Percentiles rank a stretch among this genome's conserved stretches.
Conservation (phyloP, 2,113 vertebrate genomes). For the Athene noctua region DNA sequence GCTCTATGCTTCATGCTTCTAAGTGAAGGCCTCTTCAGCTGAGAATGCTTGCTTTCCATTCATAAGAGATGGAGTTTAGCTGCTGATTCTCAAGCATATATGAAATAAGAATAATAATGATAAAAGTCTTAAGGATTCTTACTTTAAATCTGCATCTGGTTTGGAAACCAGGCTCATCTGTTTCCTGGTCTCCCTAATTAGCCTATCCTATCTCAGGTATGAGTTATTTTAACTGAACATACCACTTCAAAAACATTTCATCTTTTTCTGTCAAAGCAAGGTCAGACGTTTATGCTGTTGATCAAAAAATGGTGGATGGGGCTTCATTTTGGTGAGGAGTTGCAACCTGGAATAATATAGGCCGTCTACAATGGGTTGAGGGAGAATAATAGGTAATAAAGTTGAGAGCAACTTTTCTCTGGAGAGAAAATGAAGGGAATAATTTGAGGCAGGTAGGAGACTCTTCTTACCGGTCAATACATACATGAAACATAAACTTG, state of each 20-base stretch:
- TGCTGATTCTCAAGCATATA: background rate
- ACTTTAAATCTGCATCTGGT: background rate
- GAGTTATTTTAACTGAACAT: background rate
- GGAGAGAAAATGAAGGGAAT: background rate
- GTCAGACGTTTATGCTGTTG: background rate
- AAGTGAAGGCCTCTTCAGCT: background rate
- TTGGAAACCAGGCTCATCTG: background rate
- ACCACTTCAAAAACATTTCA: background rate
- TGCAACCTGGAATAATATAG: background rate
- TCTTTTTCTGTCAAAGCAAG: background rate
- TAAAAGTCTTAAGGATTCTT: background rate
- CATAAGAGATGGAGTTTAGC: background rate
- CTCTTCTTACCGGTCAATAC: background rate
- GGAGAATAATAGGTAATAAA: background rate
- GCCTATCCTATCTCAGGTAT: background rate
- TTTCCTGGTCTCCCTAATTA: background rate
- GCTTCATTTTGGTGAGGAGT: background rate
- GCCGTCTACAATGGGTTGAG: accelerated
- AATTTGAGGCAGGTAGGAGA: background rate
- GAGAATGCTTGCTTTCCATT: background rate
- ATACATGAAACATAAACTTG: background rate
- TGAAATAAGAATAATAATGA: background rate
- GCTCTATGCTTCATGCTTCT: background rate
- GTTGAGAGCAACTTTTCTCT: background rate
- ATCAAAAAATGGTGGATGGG: background rate